These are phyloP conservation scores for Ctenomys sociabilis DNA, from an alignment of 2,113 vertebrate species.

Conservation along the genomic window DNA sequence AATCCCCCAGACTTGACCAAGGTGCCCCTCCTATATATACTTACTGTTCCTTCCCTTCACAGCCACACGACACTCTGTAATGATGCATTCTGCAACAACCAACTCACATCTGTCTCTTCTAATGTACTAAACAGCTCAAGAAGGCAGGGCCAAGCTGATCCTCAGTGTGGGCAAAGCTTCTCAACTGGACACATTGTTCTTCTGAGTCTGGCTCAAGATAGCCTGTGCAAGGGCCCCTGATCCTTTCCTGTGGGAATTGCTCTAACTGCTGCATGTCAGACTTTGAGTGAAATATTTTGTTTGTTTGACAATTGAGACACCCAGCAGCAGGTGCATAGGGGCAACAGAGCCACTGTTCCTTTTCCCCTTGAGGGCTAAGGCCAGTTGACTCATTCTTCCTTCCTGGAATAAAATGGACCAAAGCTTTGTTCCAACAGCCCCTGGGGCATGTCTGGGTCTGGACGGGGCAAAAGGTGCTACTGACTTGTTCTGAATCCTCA, in stretches of 20 bases:
- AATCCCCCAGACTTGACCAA: not conserved
- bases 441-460: not conserved
- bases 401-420: slow-evolving; percentile 12
- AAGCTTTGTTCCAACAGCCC: slow-evolving; percentile 27
- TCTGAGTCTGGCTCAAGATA: not conserved
- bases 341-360: not conserved
- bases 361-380: slow-evolving; percentile 2
- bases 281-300: not conserved
- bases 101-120: not conserved
- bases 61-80: not conserved
- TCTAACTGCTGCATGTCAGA: not conserved
- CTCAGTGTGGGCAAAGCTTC: not conserved
- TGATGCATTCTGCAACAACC: not conserved
- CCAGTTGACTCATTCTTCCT: slow-evolving; percentile 36
- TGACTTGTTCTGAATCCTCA: not conserved
- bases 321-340: slow-evolving; percentile 7
- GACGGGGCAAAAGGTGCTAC: not conserved
- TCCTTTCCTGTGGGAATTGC: not conserved
- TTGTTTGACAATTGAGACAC: slow-evolving; percentile 11
- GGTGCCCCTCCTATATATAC: not conserved
- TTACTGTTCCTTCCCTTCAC: not conserved
- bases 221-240: not conserved
- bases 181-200: not conserved
- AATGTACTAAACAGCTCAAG: not conserved
- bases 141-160: not conserved